A percentile compares a stretch with the other conserved stretches of the same genome.
These are phyloP conservation scores for Chloroclystis v-ata DNA, from an alignment of 2,888 invertebrate species.

Conservation along the genomic window DNA sequence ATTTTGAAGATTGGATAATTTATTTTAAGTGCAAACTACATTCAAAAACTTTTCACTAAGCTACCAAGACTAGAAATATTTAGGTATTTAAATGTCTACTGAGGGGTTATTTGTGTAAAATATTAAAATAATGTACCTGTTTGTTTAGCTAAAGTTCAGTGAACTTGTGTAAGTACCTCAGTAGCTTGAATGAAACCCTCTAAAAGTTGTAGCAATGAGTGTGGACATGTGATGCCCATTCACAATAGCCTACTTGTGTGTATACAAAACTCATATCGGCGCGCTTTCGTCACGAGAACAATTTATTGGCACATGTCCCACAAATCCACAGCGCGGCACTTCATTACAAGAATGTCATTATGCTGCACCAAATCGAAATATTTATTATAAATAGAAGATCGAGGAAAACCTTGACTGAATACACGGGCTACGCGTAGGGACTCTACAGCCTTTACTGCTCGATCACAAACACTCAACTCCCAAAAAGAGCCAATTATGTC, in stretches of 20 bases:
- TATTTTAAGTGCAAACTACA: no score
- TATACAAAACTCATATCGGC: conserved; percentile 57
- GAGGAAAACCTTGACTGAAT: conserved; percentile 62
- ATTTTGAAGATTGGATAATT: no score
- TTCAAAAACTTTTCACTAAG: no score
- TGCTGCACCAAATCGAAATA: conserved; percentile 68
- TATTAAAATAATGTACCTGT: background rate
- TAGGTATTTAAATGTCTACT: no score
- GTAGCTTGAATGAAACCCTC: conserved; percentile 14
- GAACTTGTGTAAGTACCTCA: background rate
- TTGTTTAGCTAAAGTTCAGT: background rate
- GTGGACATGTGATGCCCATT: conserved; percentile 34
- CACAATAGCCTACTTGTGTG: conserved; percentile 44
- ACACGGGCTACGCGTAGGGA: conserved; percentile 50
- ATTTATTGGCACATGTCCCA: conserved; percentile 75
- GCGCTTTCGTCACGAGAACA: conserved; percentile 64
- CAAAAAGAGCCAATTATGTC: conserved; percentile 59
- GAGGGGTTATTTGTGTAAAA: no score
- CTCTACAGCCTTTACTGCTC: conserved; percentile 41
- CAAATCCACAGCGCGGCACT: conserved; percentile 67
- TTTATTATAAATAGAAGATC: conserved; percentile 74
- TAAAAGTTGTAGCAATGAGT: conserved; percentile 8
- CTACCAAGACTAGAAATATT: no score
- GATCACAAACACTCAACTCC: conserved; percentile 40
- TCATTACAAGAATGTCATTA: conserved; percentile 76